Base-by-base conservation (phyloP, 2,888 invertebrate species). In the Synergus gifuensis region DNA sequence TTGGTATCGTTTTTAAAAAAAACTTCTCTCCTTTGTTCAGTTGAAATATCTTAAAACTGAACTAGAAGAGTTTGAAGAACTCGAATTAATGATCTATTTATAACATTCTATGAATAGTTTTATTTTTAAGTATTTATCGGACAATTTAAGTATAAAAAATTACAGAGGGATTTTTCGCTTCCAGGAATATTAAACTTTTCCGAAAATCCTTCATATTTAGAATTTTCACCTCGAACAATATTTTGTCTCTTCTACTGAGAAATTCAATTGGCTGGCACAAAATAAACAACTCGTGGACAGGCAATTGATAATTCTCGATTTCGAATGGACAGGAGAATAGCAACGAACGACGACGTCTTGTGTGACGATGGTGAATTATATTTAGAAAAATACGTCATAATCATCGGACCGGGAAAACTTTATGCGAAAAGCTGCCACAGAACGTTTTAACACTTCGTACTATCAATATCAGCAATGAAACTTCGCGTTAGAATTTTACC, bases 331-430 rank as follows among this genome's bases (percentile, higher is more conserved):
- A 54, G 36, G n/a, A n/a, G 18, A 36, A 54, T 54, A 36, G 73
- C 22, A 54, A 40, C 36, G 28, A 60, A 82, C 82, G 84, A 84
- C 85, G 86, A 83, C 80, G 83, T 76, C 54, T 40, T 36, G 81
- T 76, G 81, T 80, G 62, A 62, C 28, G 62, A 28, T 28, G 14
- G 62, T 76, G 77, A 84, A 83, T 87, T 87, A 87, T 86, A 87
- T 87, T 87, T 87, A 87, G 86, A 84, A 81, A 85, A 85, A 86
- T 85, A 86, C 87, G 86, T 87, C 83, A 86, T 77, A 67, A 22
- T 44, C 18, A 18, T 66, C 28, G 12, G 44, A 60, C 58, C 44
- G 22, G 58, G 62, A 28, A 44, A 78, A 69, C 78, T 4, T 18
- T 58, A 44, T 44, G 58, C 67, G 36, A 22, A 9, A 60, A 69